Percentiles rank a stretch among this genome's conserved stretches.
Conservation (phyloP, 2,113 vertebrate genomes). For the Sialia sialis region DNA sequence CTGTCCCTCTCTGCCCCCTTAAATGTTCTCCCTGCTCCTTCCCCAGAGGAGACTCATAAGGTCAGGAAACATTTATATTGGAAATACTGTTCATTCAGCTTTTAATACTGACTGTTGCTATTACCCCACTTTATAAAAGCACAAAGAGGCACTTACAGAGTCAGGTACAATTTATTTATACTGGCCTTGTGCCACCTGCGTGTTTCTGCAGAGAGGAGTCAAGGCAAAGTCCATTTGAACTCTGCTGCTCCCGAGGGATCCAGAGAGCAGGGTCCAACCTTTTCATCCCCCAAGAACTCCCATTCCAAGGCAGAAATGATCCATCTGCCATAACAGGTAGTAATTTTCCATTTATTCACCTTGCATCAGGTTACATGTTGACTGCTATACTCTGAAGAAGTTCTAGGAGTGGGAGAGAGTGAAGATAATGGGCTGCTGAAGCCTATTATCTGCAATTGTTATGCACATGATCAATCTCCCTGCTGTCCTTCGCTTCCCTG, state of each 20-base stretch:
- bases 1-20: neutral
- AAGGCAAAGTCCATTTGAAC: neutral
- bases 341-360: neutral
- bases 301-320: neutral
- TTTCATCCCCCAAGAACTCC: neutral
- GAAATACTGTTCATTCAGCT: neutral
- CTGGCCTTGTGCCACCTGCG: neutral
- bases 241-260: neutral
- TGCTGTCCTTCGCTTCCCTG: neutral
- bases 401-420: neutral
- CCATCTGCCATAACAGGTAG: neutral
- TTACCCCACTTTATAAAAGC: neutral
- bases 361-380: neutral
- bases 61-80: neutral
- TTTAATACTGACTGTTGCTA: neutral
- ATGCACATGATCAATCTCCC: neutral
- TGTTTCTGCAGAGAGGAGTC: neutral
- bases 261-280: neutral
- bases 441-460: neutral
- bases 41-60: neutral
- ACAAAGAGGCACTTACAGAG: neutral
- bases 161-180: slow-evolving; percentile 32
- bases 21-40: neutral
- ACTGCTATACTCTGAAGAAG: neutral
- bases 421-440: neutral